phyloP scores from a whole-genome alignment of 1,140 invertebrate genomes.

The Hydropsyche tenuis region DNA sequence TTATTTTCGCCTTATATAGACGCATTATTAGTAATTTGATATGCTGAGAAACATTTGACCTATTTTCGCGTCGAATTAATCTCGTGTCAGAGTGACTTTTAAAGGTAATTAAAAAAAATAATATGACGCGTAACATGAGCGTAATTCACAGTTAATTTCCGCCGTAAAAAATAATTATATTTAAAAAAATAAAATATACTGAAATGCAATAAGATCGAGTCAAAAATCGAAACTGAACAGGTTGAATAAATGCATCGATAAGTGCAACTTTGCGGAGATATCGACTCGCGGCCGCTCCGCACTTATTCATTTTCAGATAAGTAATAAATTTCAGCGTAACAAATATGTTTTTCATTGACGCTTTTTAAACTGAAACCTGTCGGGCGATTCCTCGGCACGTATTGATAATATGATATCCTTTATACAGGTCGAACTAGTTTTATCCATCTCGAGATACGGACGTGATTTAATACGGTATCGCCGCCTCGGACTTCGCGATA shows the following conservation, averaged over 20 bases:
- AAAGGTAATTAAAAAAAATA: too few relatives aligned
- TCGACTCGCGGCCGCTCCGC: too few relatives aligned
- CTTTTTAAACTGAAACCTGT: conserved; percentile 16
- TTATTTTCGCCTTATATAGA: conserved; percentile 3
- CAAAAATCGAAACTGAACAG: too few relatives aligned
- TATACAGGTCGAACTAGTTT: conserved; percentile 23
- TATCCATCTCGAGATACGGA: conserved; percentile 14
- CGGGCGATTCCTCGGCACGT: neutral
- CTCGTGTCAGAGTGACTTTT: too few relatives aligned
- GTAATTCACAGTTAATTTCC: too few relatives aligned
- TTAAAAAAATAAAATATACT: too few relatives aligned
- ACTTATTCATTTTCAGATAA: too few relatives aligned
- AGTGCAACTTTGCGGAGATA: too few relatives aligned
- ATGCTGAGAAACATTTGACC: neutral
- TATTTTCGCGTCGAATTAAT: neutral
- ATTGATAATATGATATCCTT: conserved; percentile 21
- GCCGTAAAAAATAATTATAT: too few relatives aligned
- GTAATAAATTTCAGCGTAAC: conserved; percentile 4
- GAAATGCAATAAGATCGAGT: too few relatives aligned
- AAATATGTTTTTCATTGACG: conserved; percentile 20
- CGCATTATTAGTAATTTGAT: conserved; percentile 3
- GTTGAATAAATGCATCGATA: too few relatives aligned
- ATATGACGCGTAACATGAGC: too few relatives aligned
- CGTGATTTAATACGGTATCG: conserved; percentile 18
- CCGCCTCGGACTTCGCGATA: neutral